Conservation (phyloP, 2,797 vertebrate genomes). For the Danio choprae region DNA sequence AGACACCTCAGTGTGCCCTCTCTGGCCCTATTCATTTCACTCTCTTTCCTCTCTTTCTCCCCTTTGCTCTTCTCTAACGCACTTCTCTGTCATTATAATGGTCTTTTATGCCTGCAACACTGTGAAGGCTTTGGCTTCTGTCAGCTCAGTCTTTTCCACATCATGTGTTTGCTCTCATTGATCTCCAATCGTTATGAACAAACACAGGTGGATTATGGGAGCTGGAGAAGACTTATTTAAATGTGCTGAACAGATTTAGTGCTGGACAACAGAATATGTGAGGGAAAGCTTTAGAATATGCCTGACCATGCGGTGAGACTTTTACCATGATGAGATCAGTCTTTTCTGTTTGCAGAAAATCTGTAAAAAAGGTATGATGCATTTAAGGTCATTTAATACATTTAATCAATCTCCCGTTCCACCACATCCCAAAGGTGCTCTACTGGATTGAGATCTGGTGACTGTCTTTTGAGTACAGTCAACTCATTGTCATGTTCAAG, state of each 20-base stretch:
- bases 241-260: conserved; percentile 55
- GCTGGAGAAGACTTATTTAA: conserved; percentile 58
- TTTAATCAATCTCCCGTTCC: no score
- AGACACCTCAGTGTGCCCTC: conserved; percentile 54
- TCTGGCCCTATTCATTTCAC: neutral
- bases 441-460: no score
- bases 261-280: neutral
- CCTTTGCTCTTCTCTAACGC: neutral
- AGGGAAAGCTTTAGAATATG: neutral
- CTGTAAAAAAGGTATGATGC: no score
- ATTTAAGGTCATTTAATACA: no score
- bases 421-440: no score
- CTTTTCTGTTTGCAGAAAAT: neutral
- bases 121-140: neutral
- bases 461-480: no score
- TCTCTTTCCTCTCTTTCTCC: neutral
- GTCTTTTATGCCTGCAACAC: conserved; percentile 22
- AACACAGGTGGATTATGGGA: conserved; percentile 63
- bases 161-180: conserved; percentile 58
- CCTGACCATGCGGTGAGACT: neutral
- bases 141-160: conserved; percentile 33
- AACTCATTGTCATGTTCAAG: no score
- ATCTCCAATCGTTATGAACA: conserved; percentile 66
- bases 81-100: conserved; percentile 6
- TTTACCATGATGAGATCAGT: neutral